Evolutionary conservation across 2,113 vertebrate species (phyloP).

Genomic region (Pomatorhinus ruficollis): DNA sequence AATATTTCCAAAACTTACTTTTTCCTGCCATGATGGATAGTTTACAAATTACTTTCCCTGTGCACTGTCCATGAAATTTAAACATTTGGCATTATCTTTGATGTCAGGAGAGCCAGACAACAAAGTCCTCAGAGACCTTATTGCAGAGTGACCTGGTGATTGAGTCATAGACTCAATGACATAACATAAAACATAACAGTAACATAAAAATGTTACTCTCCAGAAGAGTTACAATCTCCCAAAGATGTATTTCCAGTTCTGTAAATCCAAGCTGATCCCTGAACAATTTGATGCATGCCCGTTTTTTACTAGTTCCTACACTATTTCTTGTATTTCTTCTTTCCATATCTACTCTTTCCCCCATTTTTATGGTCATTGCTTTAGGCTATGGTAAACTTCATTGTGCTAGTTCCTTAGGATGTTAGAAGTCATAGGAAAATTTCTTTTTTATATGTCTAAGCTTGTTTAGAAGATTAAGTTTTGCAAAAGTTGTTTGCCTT

Average conservation of each 20-base stretch:
- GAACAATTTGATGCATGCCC: neutral
- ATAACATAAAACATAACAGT: too few relatives aligned
- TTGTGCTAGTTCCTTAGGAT: neutral
- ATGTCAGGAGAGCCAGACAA: neutral
- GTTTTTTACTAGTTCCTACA: neutral
- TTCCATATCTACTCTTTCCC: neutral
- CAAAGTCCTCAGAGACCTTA: neutral
- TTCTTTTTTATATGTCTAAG: neutral
- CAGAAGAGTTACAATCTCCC: neutral
- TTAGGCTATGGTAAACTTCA: neutral
- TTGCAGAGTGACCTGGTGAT: neutral
- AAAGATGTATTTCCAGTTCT: neutral
- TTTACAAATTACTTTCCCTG: neutral
- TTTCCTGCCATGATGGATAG: neutral
- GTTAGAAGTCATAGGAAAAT: neutral
- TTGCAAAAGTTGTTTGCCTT: neutral
- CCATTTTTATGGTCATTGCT: neutral
- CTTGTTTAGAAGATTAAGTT: neutral
- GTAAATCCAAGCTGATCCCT: neutral
- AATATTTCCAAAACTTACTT: neutral
- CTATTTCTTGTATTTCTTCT: neutral
- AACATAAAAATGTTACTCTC: neutral
- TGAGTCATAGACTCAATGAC: neutral
- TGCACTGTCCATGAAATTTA: neutral
- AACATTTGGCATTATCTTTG: neutral